Conservation (phyloP, 2,888 invertebrate genomes). For the Lordiphosa fenestrarum region DNA sequence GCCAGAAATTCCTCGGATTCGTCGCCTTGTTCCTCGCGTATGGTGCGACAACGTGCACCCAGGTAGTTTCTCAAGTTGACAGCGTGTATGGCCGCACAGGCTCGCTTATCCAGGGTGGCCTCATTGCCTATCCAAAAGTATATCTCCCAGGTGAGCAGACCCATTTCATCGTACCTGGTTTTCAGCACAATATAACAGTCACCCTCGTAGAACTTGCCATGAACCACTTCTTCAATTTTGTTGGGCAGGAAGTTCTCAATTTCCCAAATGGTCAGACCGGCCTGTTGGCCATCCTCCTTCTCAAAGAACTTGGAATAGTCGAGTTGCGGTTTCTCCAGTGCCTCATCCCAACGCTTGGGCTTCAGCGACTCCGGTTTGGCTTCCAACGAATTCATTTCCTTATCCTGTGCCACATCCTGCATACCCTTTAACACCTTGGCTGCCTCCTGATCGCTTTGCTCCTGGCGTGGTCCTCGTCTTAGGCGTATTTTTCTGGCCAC, state of each 20-base stretch:
- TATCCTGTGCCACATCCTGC: constrained; percentile 86
- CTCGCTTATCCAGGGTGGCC: constrained; percentile 87
- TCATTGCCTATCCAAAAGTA: constrained; percentile 99
- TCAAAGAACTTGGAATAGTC: constrained; percentile 99
- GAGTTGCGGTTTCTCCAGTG: constrained; percentile 94
- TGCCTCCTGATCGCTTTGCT: constrained; percentile 90
- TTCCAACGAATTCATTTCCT: constrained; percentile 82
- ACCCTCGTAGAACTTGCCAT: constrained; percentile 99
- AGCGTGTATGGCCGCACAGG: constrained; percentile 92
- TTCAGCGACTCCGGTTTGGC: constrained; percentile 82
- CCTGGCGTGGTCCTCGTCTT: constrained; percentile 89
- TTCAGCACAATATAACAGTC: constrained; percentile 99
- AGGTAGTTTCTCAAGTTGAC: constrained; percentile 98
- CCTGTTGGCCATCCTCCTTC: constrained; percentile 94
- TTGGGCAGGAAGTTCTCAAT: constrained; percentile 99
- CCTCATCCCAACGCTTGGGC: constrained; percentile 98
- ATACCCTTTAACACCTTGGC: constrained; percentile 92
- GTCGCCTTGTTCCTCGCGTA: constrained; percentile 96
- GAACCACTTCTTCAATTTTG: constrained; percentile 94
- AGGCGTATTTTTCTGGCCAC: constrained; percentile 96
- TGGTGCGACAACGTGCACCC: constrained; percentile 95
- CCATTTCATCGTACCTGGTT: constrained; percentile 90
- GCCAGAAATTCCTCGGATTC: constrained; percentile 97
- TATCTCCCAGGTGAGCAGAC: constrained; percentile 95
- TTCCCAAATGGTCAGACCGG: constrained; percentile 98